These are phyloP conservation scores for Carterocephalus palaemon DNA, from an alignment of 2,888 invertebrate genomes.

Conservation along the genomic window DNA sequence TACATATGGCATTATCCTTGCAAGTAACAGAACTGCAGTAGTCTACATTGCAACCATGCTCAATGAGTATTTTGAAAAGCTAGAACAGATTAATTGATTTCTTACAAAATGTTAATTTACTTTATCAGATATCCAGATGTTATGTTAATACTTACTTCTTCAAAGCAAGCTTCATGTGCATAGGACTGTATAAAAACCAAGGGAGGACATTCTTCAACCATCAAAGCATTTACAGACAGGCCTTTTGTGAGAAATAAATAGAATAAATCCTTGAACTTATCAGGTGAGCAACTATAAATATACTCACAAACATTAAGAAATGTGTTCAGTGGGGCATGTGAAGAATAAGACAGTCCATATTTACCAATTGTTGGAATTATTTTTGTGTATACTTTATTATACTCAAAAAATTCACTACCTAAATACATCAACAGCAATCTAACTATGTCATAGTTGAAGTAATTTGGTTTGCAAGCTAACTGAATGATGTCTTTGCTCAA, in stretches of 20 bases:
- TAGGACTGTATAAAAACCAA: slow-evolving; percentile 63
- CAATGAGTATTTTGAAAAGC: slow-evolving; percentile 62
- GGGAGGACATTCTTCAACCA: slow-evolving; percentile 65
- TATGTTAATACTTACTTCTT: slow-evolving; percentile 53
- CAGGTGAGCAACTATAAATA: slow-evolving; percentile 53
- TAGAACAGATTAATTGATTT: slow-evolving; percentile 33
- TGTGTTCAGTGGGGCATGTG: slow-evolving; percentile 61
- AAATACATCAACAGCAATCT: slow-evolving; percentile 58
- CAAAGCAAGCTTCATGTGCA: slow-evolving; percentile 52
- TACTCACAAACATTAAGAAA: slow-evolving; percentile 67
- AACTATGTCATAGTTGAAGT: slow-evolving; percentile 63
- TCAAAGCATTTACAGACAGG: slow-evolving; percentile 56
- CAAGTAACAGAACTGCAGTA: slow-evolving; percentile 46
- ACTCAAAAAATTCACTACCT: slow-evolving; percentile 63
- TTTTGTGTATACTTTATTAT: slow-evolving; percentile 49
- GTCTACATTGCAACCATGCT: slow-evolving; percentile 67
- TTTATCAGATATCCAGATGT: background rate
- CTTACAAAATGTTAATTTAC: background rate
- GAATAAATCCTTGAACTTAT: slow-evolving; percentile 60
- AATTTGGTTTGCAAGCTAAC: slow-evolving; percentile 64
- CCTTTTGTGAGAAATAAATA: slow-evolving; percentile 64
- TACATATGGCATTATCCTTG: slow-evolving; percentile 32
- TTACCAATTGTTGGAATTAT: slow-evolving; percentile 48
- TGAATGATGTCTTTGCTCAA: slow-evolving; percentile 57
- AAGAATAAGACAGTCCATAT: slow-evolving; percentile 45